Conservation (phyloP, 1,140 invertebrate species). For the Ectropis grisescens region DNA sequence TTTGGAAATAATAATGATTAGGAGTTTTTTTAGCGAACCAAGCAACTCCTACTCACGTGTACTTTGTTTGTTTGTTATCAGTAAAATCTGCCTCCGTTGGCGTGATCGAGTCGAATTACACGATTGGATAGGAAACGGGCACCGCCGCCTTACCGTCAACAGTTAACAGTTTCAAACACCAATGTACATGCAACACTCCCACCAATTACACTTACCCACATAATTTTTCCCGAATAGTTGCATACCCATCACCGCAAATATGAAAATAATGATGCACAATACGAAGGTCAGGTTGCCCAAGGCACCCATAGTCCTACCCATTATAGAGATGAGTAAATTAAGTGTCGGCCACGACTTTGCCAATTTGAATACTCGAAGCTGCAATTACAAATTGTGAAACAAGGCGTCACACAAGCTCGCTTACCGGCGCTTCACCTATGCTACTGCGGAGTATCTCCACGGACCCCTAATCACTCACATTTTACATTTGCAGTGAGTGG, state of each 20-base stretch:
- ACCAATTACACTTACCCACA: constrained; percentile 76
- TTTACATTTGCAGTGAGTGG: constrained; percentile 22
- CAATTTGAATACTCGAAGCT: constrained; percentile 97
- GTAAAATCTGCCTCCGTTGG: too few species aligned
- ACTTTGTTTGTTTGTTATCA: too few species aligned
- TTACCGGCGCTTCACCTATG: constrained; percentile 69
- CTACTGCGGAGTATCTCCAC: constrained; percentile 46
- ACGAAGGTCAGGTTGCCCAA: constrained; percentile 97
- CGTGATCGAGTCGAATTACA: constrained; percentile 48
- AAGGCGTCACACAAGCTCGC: constrained; percentile 67
- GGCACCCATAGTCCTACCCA: constrained; percentile 96
- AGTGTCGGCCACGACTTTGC: constrained; percentile 98
- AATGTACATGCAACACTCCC: constrained; percentile 68
- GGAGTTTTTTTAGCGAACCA: too few species aligned
- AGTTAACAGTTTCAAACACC: constrained; percentile 46
- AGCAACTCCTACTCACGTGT: too few species aligned
- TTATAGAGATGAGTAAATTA: constrained; percentile 97
- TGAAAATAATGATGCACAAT: constrained; percentile 97
- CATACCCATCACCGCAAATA: constrained; percentile 98
- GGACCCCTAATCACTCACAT: constrained; percentile 40
- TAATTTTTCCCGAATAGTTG: constrained; percentile 96
- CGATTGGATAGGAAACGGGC: constrained; percentile 20
- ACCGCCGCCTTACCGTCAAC: constrained; percentile 17
- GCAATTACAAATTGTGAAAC: constrained; percentile 71
- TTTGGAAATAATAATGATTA: too few species aligned